Evolutionary conservation across 1,140 invertebrate genomes (phyloP), one percentile per base, ranked within the genome.

Genomic region (Nixonia krombeini): DNA sequence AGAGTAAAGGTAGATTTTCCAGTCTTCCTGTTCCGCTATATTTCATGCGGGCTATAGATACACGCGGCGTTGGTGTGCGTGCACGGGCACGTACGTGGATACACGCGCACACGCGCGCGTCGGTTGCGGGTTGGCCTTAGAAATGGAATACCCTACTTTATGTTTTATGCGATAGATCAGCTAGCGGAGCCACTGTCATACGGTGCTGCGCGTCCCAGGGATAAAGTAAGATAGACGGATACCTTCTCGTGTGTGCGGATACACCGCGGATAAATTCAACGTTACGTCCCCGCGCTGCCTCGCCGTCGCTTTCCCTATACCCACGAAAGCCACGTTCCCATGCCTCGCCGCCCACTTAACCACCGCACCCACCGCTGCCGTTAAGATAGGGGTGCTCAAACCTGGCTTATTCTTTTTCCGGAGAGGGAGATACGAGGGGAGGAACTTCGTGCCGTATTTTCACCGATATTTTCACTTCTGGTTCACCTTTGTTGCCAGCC

Each of bases 91-190:
- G n/a, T n/a, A n/a, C n/a, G n/a, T n/a, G n/a, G n/a, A n/a, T n/a
- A n/a, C n/a, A n/a, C n/a, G n/a, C n/a, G n/a, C n/a, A n/a, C n/a
- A n/a, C n/a, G n/a, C n/a, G n/a, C n/a, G n/a, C n/a, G n/a, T n/a
- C n/a, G 51, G 61, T 8, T 37, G 58, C 58, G 53, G 59, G 35
- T 69, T 59, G 69, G 70, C 76, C 80, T 80, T 79, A 83, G 80
- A 81, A 83, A 82, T 78, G 79, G 80, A 82, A 85, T 83, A 84
- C 73, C 75, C 80, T 79, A 80, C 80, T 83, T 82, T 82, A 83
- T 81, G 81, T 83, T 85, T 85, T 80, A 83, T 83, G 80, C 78
- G 81, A 85, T 85, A 83, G 83, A 85, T 85, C 81, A 85, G 80
- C 81, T 75, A 75, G 81, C 73, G 69, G 65, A 63, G 76, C 79